Evolutionary conservation across 2,888 invertebrate species (phyloP).

Genomic region (Mimachlamys varia): DNA sequence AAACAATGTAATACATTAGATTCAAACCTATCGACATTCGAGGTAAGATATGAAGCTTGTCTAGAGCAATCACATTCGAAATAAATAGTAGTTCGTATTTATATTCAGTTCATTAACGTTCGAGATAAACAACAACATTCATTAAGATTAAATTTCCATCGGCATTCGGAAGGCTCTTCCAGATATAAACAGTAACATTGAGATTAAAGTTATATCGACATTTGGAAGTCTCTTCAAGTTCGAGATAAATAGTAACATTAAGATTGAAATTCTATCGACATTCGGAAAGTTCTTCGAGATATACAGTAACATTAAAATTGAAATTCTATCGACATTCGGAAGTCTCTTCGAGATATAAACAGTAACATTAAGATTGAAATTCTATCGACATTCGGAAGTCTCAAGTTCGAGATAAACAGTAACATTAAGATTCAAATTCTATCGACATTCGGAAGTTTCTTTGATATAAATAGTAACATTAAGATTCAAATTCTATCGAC

Average conservation of each 20-base stretch:
- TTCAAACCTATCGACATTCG: too few relatives aligned
- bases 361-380: neutral
- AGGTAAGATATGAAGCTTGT: too few relatives aligned
- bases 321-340: neutral
- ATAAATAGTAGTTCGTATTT: too few relatives aligned
- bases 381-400: too few relatives aligned
- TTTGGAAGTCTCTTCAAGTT: too few relatives aligned
- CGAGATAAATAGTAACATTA: neutral
- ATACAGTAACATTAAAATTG: neutral
- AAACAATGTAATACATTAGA: too few relatives aligned
- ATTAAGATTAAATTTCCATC: neutral
- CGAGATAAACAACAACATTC: neutral
- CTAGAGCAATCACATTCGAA: too few relatives aligned
- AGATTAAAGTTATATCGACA: neutral
- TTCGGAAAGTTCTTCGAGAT: too few relatives aligned
- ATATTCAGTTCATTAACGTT: neutral
- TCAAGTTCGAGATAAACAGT: neutral
- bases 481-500: neutral
- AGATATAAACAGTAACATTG: neutral
- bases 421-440: neutral
- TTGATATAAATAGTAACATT: too few relatives aligned
- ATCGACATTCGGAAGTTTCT: too few relatives aligned
- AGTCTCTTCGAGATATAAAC: neutral
- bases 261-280: neutral
- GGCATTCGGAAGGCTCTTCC: constrained; percentile 19